Evolutionary conservation across 2,888 invertebrate genomes (phyloP).

Genomic region (Hypomecis atomaria): DNA sequence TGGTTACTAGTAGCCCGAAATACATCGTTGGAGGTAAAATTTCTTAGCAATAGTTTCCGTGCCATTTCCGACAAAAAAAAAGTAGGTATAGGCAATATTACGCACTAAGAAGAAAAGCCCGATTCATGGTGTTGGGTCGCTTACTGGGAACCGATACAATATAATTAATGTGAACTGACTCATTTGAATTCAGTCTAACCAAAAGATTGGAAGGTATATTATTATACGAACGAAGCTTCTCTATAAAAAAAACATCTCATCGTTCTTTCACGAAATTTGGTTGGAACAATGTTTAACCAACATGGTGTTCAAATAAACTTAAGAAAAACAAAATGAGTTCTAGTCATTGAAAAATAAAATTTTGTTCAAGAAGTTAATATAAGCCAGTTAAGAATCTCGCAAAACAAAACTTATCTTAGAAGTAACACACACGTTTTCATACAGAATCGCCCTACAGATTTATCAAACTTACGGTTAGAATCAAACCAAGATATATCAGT

Average conservation of each 20-base stretch:
- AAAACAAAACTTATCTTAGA: too few relatives aligned
- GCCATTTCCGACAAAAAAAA: conserved; percentile 10
- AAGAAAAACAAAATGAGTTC: too few relatives aligned
- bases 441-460: background rate
- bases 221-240: background rate
- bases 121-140: conserved; percentile 1
- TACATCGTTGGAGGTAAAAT: conserved; percentile 18
- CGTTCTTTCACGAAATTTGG: background rate
- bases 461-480: background rate
- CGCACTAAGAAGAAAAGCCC: conserved; percentile 5
- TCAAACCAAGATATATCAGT: background rate
- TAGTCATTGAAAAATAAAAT: too few relatives aligned
- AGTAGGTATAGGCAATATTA: conserved; percentile 15
- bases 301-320: too few relatives aligned
- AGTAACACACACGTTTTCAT: too few relatives aligned
- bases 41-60: conserved; percentile 19
- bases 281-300: too few relatives aligned
- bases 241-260: background rate
- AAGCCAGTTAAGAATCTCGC: too few relatives aligned
- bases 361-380: too few relatives aligned
- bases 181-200: conserved; percentile 2
- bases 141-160: background rate
- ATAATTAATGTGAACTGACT: background rate
- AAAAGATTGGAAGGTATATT: conserved; percentile 2
- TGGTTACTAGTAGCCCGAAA: conserved; percentile 13